Base-by-base conservation (phyloP, 2,113 vertebrate genomes). In the Myiopsitta monachus region DNA sequence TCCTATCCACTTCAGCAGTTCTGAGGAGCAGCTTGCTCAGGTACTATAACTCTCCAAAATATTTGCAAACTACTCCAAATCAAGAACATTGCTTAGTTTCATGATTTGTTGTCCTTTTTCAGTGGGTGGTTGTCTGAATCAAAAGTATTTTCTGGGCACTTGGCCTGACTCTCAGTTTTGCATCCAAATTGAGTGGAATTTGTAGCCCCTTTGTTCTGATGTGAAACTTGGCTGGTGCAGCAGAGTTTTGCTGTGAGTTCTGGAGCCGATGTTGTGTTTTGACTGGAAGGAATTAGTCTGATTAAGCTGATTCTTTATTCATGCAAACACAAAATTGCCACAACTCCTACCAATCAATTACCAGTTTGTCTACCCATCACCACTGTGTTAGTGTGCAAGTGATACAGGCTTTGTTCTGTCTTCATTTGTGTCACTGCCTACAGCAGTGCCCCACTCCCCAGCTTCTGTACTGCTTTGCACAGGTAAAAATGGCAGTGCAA, bases 261-360 rank as follows among this genome's bases (percentile, higher is more conserved):
- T 94, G 88, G 88, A 96, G 89, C 89, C 46, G 39, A 43, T 92
- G 90, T 83, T 95, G 72, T 96, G 96, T 96, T 95, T 95, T 92
- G 92, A 91, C 92, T 94, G 93, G 92, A 96, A 82, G 85, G 79
- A 97, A 92, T 96, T 95, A 93, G 91, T 95, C 73, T 96, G 94
- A 94, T 94, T 97, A 96, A 93, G 38, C 92, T 57, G 67, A 94
- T 94, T 82, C 75, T 96, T 97, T 96, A 94, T 97, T 91, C 88
- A 94, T 7, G 13, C 83, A 96, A 96, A 95, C 88, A 96, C 47
- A 77, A 95, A 95, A 94, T 92, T 96, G 80, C 88, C 14, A 55
- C 67, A 80, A 69, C 75, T 90, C 68, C 74, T 93, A 95, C 92
- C 74, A 94, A 68, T 93, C 85, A 96, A 87, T 96, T 96, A 95